Base-by-base conservation (phyloP, 2,797 vertebrate genomes). In the Lophius americanus region DNA sequence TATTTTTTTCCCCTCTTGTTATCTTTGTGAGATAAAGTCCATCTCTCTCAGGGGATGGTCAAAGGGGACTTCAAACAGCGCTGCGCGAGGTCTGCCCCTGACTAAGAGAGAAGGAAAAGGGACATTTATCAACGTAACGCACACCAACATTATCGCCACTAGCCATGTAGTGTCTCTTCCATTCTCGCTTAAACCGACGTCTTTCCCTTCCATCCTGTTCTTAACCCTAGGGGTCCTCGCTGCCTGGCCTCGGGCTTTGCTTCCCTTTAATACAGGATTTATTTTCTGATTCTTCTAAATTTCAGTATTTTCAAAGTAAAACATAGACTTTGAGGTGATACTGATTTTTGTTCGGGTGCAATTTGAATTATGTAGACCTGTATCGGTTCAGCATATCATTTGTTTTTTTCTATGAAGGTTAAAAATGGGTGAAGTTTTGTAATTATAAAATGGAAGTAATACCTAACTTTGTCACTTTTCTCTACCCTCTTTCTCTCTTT, bases 101-200 rank as follows among this genome's bases (percentile, higher is more conserved):
- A 84, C 77, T 82, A 68, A 56, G 76, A 71, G 86, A 78, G 76
- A 85, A 90, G 89, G 91, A 89, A 92, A 82, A 75, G 79, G 87
- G 83, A 88, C 89, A 91, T 93, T 94, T 93, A 93, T 94, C 93
- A 92, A 76, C n/a, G 37, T 75, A 82, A 91, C 89, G 86, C 91
- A 81, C 80, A 85, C 78, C 69, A 75, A 87, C 88, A 78, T 91
- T 93, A 93, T 91, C 92, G 54, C 75, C 82, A 81, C 54, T 70
- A 75, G 68, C 81, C 83, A 72, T 86, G 78, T 86, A 80, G 84
- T 23, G 23, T 82, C 83, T 82, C 75, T 79, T 73, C 78, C 64
- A 66, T 78, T 88, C 83, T 78, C 76, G 41, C 72, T 60, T 82
- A 53, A 78, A 72, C 63, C 73, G 73, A 62, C 38, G 59, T 67